Base-by-base conservation (phyloP, 2,113 vertebrate genomes). In the Ictidomys tridecemlineatus region DNA sequence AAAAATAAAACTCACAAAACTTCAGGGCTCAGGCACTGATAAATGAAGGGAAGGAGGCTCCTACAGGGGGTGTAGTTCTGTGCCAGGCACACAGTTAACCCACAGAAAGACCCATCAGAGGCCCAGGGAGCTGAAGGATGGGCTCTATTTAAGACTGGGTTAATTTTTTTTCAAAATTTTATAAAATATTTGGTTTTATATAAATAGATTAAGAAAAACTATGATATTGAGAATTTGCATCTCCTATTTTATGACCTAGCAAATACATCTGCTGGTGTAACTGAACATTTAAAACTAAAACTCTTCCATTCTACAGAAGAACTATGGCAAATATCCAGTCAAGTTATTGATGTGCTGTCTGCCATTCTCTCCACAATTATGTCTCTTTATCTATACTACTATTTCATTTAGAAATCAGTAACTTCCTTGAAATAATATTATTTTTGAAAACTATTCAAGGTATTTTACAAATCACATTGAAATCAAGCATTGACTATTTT, bases 101-200 rank as follows among this genome's bases (percentile, higher is more conserved):
- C 65, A 84, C 22, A 80, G 93, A 51, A 85, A 70, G 26, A 34
- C 13, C 32, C 22, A 67, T 74, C 51, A 78, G 85, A 90, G 73
- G 42, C 48, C 94, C 73, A 91, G 45, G 20, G 45, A 74, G 39
- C 13, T 89, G 61, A 69, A 93, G 97, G 85, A 65, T 1, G 67
- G 1, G n/a, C 48, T 87, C 77, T 91, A 86, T 92, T 93, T 95
- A 93, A 12, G 22, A 48, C n/a, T 10, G 1, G 48, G 77, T 83
- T 94, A 83, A 77, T 96, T 76, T 34, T 69, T n/a, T 16, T 17
- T 82, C 42, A 67, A 26, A 20, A 53, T 13, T 85, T 69, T 65
- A 96, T 72, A 8, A 90, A 70, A 56, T 37, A 82, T 90, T 97
- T 96, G 67, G 37, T 96, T 96, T 87, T 37, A 89, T 67, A 94